Percentiles rank a stretch among this genome's conserved stretches.
These are phyloP conservation scores for Colostygia pectinataria DNA, from an alignment of 2,888 invertebrate species.

Conservation along the genomic window DNA sequence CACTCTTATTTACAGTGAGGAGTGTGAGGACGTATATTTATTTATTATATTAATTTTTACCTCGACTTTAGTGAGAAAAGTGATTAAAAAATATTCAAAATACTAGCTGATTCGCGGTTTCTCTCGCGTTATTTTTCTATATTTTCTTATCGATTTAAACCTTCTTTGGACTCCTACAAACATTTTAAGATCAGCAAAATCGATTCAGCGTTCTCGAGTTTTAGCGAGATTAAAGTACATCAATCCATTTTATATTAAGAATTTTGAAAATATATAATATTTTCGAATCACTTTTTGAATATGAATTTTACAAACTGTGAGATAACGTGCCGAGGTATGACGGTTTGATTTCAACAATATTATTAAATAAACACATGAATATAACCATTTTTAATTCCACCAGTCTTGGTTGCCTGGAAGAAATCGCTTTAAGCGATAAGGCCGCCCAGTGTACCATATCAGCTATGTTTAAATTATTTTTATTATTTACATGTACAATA, in stretches of 20 bases:
- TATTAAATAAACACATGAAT: constrained; percentile 12
- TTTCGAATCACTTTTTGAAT: constrained; percentile 1
- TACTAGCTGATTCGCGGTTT: not conserved
- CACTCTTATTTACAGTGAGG: constrained; percentile 37
- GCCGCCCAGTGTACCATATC: too few relatives aligned
- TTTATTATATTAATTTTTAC: constrained; percentile 22
- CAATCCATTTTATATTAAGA: too few relatives aligned
- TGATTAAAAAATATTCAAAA: constrained; percentile 10
- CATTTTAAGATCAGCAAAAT: too few relatives aligned
- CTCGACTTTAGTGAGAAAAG: constrained; percentile 1
- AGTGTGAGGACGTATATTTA: constrained; percentile 31
- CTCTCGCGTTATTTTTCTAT: too few relatives aligned
- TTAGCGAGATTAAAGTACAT: too few relatives aligned
- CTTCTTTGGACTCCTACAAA: too few relatives aligned
- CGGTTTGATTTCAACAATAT: constrained; percentile 4
- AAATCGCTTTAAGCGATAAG: too few relatives aligned
- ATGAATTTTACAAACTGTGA: not conserved
- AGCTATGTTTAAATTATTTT: too few relatives aligned
- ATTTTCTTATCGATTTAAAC: too few relatives aligned
- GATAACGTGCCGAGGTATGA: constrained; percentile 16
- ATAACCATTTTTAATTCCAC: not conserved
- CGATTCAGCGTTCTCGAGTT: too few relatives aligned
- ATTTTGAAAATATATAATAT: not conserved
- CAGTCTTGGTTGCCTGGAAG: too few relatives aligned
- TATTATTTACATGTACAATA: too few relatives aligned